A percentile compares a stretch with the other conserved stretches of the same genome.
phyloP scores from a whole-genome alignment of 2,888 invertebrate genomes.

The Acanthacorydalis orientalis region DNA sequence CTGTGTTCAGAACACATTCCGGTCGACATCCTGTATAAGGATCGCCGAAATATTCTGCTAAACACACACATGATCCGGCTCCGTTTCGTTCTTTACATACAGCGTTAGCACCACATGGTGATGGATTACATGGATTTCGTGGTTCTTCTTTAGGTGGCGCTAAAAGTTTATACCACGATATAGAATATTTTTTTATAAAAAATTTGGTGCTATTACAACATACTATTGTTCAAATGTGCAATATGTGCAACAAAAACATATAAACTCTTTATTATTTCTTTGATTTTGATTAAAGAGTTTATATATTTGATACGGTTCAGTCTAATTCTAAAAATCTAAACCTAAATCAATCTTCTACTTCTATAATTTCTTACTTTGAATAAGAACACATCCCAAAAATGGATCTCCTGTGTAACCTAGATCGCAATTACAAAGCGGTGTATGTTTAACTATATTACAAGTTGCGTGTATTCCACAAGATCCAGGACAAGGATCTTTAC shows the following conservation, averaged over 20 bases:
- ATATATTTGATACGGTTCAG: no score
- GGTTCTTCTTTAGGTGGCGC: slow-evolving; percentile 41
- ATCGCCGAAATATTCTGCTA: slow-evolving; percentile 71
- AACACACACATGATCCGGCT: slow-evolving; percentile 68
- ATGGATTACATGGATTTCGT: slow-evolving; percentile 65
- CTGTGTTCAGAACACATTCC: slow-evolving; percentile 71
- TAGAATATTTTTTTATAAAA: not conserved
- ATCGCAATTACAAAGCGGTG: slow-evolving; percentile 66
- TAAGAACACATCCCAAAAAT: slow-evolving; percentile 49
- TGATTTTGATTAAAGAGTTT: not conserved
- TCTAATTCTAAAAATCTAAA: no score
- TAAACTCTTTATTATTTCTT: not conserved
- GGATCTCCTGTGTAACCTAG: slow-evolving; percentile 72
- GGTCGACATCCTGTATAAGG: slow-evolving; percentile 74
- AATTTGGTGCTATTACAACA: not conserved
- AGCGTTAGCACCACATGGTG: slow-evolving; percentile 75
- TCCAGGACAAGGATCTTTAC: slow-evolving; percentile 69
- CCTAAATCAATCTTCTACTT: not conserved
- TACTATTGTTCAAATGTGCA: no score
- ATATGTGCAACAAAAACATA: no score
- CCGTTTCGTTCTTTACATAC: slow-evolving; percentile 67
- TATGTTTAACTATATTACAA: slow-evolving; percentile 69
- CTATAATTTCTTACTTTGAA: slow-evolving; percentile 16
- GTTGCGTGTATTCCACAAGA: slow-evolving; percentile 65
- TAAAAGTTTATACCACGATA: slow-evolving; percentile 18